These are phyloP conservation scores for Dione vanillae DNA, from an alignment of 2,888 invertebrate species.

Conservation along the genomic window DNA sequence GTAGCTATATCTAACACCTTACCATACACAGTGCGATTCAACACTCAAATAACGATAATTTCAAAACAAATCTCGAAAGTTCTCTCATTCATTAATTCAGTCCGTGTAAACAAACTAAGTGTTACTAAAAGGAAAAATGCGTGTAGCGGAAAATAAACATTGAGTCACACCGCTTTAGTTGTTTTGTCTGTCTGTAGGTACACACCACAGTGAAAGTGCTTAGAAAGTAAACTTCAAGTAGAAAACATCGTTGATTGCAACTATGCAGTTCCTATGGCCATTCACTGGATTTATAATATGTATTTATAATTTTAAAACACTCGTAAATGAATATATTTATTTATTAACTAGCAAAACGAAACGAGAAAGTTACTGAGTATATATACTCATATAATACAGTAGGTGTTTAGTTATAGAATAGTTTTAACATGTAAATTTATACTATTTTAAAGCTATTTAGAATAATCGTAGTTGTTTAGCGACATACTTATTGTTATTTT, in stretches of 20 bases:
- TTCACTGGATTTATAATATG: conserved; percentile 23
- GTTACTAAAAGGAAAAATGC: conserved; percentile 41
- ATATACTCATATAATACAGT: conserved; percentile 1
- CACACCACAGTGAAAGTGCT: conserved; percentile 50
- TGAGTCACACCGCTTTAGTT: conserved; percentile 40
- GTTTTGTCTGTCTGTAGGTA: conserved; percentile 44
- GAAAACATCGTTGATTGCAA: conserved; percentile 46
- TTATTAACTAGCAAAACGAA: conserved; percentile 3
- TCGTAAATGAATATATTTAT: conserved; percentile 18
- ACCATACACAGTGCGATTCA: not conserved
- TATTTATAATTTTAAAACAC: conserved; percentile 18
- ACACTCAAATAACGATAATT: conserved; percentile 11
- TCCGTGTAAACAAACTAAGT: conserved; percentile 29
- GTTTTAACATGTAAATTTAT: not conserved
- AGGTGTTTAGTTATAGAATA: not conserved
- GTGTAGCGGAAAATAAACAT: conserved; percentile 44
- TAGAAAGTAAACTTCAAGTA: conserved; percentile 42
- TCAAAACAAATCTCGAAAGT: conserved; percentile 19
- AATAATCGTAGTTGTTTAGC: no score
- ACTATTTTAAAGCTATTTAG: not conserved
- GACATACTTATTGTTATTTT: no score
- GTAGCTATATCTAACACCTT: not conserved
- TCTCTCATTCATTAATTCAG: conserved; percentile 20
- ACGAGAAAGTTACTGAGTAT: conserved; percentile 5
- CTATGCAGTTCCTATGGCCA: conserved; percentile 43